phyloP scores from a whole-genome alignment of 1,140 invertebrate species.

The Listronotus bonariensis region DNA sequence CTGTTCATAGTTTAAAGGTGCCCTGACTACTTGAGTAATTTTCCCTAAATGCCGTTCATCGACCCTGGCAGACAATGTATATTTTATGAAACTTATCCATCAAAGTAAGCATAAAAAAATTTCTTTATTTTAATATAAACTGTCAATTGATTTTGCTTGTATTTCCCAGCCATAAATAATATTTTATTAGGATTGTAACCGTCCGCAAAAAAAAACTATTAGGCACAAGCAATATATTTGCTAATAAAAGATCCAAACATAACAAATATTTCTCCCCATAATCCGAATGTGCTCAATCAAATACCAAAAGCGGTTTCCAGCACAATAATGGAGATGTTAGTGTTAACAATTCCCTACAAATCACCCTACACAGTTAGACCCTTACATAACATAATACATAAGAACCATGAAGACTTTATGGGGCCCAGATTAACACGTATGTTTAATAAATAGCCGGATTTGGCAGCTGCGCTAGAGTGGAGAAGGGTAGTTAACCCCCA shows the following conservation, averaged over 20 bases:
- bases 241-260: conserved; percentile 22
- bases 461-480: conserved; percentile 46
- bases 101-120: too few species aligned
- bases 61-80: too few species aligned
- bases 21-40: too few species aligned
- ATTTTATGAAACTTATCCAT: too few species aligned
- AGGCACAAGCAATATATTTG: conserved; percentile 32
- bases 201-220: conserved; percentile 21
- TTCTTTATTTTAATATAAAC: conserved; percentile 1
- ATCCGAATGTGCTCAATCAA: conserved; percentile 44
- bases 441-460: conserved; percentile 54
- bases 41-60: too few species aligned
- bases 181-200: conserved; percentile 6
- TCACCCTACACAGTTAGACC: conserved; percentile 37
- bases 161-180: conserved; percentile 11
- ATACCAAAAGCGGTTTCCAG: conserved; percentile 42
- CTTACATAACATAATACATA: conserved; percentile 35
- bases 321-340: conserved; percentile 46
- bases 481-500: conserved; percentile 45
- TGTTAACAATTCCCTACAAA: conserved; percentile 45
- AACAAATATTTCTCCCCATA: conserved; percentile 21
- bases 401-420: conserved; percentile 38
- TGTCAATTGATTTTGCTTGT: conserved; percentile 3
- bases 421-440: conserved; percentile 51
- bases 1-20: too few species aligned